phyloP scores from a whole-genome alignment of 2,797 vertebrate genomes.

The Lagocephalus sceleratus region DNA sequence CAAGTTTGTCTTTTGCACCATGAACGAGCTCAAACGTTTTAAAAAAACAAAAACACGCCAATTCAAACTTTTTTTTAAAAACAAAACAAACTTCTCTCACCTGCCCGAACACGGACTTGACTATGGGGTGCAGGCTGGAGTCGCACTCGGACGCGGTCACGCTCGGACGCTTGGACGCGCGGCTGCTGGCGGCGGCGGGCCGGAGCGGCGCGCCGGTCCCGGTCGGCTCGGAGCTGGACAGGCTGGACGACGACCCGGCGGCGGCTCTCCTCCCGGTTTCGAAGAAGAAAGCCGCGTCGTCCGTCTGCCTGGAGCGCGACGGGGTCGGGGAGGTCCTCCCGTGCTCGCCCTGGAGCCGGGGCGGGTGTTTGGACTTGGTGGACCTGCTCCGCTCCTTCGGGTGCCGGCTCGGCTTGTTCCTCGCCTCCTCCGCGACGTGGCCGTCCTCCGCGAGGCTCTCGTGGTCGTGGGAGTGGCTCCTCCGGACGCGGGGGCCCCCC shows the following conservation, averaged over 20 bases:
- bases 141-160: conserved; percentile 59
- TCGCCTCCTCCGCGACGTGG: conserved; percentile 62
- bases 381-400: conserved; percentile 62
- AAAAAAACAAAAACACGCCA: no score
- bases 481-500: conserved; percentile 59
- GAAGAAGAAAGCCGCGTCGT: conserved; percentile 75
- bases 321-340: conserved; percentile 64
- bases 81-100: conserved; percentile 46
- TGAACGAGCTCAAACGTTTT: no score
- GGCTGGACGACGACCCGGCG: conserved; percentile 66
- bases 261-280: conserved; percentile 64
- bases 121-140: conserved; percentile 86
- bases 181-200: conserved; percentile 81
- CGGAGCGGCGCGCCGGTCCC: conserved; percentile 54
- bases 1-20: no score
- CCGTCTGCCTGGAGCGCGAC: conserved; percentile 56
- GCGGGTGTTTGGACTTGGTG: conserved; percentile 58
- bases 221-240: conserved; percentile 54
- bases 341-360: conserved; percentile 40
- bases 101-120: conserved; percentile 86
- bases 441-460: conserved; percentile 62
- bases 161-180: conserved; percentile 73
- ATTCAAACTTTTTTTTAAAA: no score
- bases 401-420: conserved; percentile 44
- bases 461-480: conserved; percentile 61